Evolutionary conservation across 1,140 invertebrate species (phyloP).

Genomic region (Cecropterus lyciades): DNA sequence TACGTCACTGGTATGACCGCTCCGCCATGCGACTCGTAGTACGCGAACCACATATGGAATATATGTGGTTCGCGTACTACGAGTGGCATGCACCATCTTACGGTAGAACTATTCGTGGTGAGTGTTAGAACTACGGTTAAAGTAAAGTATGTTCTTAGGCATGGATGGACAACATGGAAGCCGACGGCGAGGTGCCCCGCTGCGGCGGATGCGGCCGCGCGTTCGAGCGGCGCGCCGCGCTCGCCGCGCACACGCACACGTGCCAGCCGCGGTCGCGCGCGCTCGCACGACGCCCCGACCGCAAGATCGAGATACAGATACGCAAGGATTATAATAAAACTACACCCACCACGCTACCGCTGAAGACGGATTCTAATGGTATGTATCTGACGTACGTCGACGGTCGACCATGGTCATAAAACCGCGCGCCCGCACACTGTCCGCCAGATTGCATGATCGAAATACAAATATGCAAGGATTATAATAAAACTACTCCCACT

Average conservation of each 20-base stretch:
- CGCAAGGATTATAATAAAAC: slow-evolving; percentile 73
- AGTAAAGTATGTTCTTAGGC: slow-evolving; percentile 72
- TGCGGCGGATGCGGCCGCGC: slow-evolving; percentile 88
- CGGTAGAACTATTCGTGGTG: too few species aligned
- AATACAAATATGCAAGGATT: slow-evolving; percentile 74
- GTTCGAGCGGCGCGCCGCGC: slow-evolving; percentile 88
- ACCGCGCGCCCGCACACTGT: slow-evolving; percentile 53
- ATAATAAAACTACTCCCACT: slow-evolving; percentile 56
- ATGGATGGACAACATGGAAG: slow-evolving; percentile 86
- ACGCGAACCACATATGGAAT: too few species aligned
- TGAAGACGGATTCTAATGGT: slow-evolving; percentile 48
- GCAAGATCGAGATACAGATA: slow-evolving; percentile 71
- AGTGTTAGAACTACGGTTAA: too few species aligned
- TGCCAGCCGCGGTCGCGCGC: slow-evolving; percentile 72
- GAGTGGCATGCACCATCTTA: too few species aligned
- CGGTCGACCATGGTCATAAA: too few species aligned
- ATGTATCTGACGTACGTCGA: too few species aligned
- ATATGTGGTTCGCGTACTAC: too few species aligned
- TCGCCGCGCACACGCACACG: slow-evolving; percentile 87
- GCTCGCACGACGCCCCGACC: slow-evolving; percentile 49
- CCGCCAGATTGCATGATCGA: slow-evolving; percentile 57
- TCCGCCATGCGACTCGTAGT: too few species aligned
- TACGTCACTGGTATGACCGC: too few species aligned
- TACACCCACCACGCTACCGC: slow-evolving; percentile 25
- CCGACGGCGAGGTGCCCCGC: slow-evolving; percentile 83